Evolutionary conservation across 2,797 vertebrate species (phyloP).

Genomic region (Fringilla coelebs): DNA sequence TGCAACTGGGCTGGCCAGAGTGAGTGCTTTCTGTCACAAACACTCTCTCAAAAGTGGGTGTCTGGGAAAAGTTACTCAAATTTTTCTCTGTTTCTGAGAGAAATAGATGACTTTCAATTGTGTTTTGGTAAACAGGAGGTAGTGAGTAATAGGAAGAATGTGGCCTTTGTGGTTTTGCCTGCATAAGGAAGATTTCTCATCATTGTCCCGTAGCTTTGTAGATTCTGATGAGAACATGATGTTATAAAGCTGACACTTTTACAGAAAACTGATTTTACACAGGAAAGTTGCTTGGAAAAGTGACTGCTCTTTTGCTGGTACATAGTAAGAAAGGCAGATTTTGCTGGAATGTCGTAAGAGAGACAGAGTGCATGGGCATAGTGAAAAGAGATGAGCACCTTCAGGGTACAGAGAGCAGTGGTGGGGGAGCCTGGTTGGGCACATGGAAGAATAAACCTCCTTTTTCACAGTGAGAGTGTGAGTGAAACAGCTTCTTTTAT

Average conservation of each 20-base stretch:
- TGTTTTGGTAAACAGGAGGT: conserved; percentile 43
- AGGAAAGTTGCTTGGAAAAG: background rate
- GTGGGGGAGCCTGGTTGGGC: background rate
- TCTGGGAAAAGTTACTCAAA: conserved; percentile 10
- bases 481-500: background rate
- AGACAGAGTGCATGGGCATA: background rate
- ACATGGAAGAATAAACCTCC: background rate
- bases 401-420: background rate
- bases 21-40: background rate
- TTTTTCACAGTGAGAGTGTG: background rate
- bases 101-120: background rate
- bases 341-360: background rate
- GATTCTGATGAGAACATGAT: background rate
- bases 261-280: background rate
- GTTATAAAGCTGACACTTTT: background rate
- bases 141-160: conserved; percentile 11
- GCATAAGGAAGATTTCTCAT: background rate
- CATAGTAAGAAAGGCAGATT: background rate
- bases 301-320: background rate
- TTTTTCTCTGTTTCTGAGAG: background rate
- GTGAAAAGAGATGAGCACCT: background rate
- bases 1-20: background rate
- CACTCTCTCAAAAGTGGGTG: background rate
- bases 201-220: background rate
- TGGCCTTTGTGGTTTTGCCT: background rate